Conservation (phyloP, 2,888 invertebrate species). For the Caprella mutica region DNA sequence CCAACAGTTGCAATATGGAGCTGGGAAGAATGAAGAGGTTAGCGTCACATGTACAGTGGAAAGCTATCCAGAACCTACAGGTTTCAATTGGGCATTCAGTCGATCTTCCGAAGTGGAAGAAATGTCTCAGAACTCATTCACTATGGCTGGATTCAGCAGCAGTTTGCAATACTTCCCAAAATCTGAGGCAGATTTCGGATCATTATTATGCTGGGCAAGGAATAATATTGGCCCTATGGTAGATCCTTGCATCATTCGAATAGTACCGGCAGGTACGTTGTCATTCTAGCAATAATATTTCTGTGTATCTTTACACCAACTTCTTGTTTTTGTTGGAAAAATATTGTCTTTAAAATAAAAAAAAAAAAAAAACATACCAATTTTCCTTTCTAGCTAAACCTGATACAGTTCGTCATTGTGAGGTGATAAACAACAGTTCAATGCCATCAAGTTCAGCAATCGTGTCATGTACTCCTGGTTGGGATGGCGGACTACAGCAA, state of each 20-base stretch:
- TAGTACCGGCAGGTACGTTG: conserved; percentile 36
- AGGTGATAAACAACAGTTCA: conserved; percentile 5
- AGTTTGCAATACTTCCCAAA: conserved; percentile 5
- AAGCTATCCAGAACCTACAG: neutral
- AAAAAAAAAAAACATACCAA: too few species aligned
- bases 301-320: too few species aligned
- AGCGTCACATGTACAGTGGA: conserved; percentile 1
- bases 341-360: too few species aligned
- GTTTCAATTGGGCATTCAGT: conserved; percentile 12
- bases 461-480: conserved; percentile 10
- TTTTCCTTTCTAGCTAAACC: conserved; percentile 11
- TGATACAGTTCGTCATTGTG: conserved; percentile 8
- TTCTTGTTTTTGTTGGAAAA: too few species aligned
- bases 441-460: neutral
- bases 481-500: conserved; percentile 13
- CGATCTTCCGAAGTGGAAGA: neutral
- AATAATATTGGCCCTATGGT: conserved; percentile 36
- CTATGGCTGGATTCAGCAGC: neutral
- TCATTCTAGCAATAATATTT: too few species aligned
- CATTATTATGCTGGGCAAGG: conserved; percentile 37
- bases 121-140: neutral
- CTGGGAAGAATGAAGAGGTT: neutral
- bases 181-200: conserved; percentile 37
- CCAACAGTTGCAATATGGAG: conserved; percentile 6
- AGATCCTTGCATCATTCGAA: conserved; percentile 37